Evolutionary conservation across 2,797 vertebrate genomes (phyloP).

Genomic region (Malacoctenus gilli): DNA sequence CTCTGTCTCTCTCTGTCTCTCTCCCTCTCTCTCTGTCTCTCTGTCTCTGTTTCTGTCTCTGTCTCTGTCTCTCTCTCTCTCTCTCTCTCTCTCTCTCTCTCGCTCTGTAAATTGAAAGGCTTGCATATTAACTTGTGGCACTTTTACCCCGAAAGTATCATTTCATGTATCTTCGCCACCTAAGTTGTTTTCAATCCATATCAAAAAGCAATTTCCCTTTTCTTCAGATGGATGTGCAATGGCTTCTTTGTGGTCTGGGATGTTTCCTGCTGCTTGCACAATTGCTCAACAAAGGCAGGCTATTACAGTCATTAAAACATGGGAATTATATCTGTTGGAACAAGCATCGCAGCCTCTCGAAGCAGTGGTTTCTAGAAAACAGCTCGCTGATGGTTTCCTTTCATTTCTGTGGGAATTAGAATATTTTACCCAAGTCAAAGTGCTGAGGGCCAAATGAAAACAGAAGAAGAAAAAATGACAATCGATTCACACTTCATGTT

Average conservation of each 20-base stretch:
- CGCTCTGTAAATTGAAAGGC: too few species aligned
- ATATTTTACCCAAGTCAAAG: neutral
- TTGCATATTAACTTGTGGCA: too few species aligned
- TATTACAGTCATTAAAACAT: conserved; percentile 8
- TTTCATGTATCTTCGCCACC: neutral
- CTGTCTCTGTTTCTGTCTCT: too few species aligned
- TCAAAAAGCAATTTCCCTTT: conserved; percentile 5
- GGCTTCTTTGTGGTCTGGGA: conserved; percentile 2
- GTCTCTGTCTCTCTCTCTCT: too few species aligned
- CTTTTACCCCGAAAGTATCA: too few species aligned
- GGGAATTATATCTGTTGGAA: neutral
- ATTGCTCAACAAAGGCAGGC: neutral
- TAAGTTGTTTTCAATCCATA: neutral
- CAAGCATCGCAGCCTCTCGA: neutral
- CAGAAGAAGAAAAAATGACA: too few species aligned
- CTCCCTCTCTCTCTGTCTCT: too few species aligned
- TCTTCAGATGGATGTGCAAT: neutral
- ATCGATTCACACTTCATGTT: too few species aligned
- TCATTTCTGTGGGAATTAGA: too few species aligned
- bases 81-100: too few species aligned
- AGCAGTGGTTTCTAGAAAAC: neutral
- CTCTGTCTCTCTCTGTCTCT: too few species aligned
- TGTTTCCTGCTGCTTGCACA: conserved; percentile 7
- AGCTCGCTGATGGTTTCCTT: neutral
- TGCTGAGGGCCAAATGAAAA: neutral